phyloP scores from a whole-genome alignment of 2,113 vertebrate species.

The Rhinoptilus africanus region DNA sequence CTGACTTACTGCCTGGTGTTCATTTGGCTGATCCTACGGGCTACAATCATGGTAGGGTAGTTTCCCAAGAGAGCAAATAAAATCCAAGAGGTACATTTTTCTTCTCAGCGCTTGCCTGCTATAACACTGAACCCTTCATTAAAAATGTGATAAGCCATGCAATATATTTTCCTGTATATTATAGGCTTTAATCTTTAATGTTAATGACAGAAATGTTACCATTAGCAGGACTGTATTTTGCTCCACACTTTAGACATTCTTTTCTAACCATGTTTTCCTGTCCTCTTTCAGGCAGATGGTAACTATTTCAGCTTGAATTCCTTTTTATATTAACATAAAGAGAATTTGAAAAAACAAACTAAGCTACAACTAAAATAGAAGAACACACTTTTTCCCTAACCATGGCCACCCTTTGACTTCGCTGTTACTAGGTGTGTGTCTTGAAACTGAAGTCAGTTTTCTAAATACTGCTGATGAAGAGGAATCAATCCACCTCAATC shows the following conservation, averaged over 20 bases:
- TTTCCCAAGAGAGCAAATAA: slow-evolving; percentile 66
- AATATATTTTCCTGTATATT: slow-evolving; percentile 53
- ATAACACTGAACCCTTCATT: slow-evolving; percentile 30
- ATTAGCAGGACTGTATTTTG: slow-evolving; percentile 12
- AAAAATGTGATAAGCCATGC: slow-evolving; percentile 58
- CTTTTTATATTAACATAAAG: slow-evolving; percentile 43
- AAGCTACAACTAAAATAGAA: slow-evolving; percentile 45
- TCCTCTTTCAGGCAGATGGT: slow-evolving; percentile 58
- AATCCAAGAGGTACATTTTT: slow-evolving; percentile 60
- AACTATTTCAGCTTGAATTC: slow-evolving; percentile 57
- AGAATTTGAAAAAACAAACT: slow-evolving; percentile 40
- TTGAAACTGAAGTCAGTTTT: slow-evolving; percentile 33
- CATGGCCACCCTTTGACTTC: background rate
- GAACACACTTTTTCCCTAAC: background rate
- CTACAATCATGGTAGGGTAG: slow-evolving; percentile 20
- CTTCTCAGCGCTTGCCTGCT: slow-evolving; percentile 37
- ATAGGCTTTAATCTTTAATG: slow-evolving; percentile 45
- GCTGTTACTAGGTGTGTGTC: slow-evolving; percentile 30
- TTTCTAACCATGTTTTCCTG: background rate
- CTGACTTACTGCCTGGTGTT: slow-evolving; percentile 45
- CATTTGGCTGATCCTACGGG: slow-evolving; percentile 35
- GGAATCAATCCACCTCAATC: slow-evolving; percentile 7
- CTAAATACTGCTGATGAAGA: slow-evolving; percentile 32
- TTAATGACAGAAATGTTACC: slow-evolving; percentile 35
- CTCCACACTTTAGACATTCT: slow-evolving; percentile 3